Percentiles rank a stretch among this genome's conserved stretches.
Evolutionary conservation across 2,888 invertebrate species (phyloP).

Genomic region (Byasa hedistus): DNA sequence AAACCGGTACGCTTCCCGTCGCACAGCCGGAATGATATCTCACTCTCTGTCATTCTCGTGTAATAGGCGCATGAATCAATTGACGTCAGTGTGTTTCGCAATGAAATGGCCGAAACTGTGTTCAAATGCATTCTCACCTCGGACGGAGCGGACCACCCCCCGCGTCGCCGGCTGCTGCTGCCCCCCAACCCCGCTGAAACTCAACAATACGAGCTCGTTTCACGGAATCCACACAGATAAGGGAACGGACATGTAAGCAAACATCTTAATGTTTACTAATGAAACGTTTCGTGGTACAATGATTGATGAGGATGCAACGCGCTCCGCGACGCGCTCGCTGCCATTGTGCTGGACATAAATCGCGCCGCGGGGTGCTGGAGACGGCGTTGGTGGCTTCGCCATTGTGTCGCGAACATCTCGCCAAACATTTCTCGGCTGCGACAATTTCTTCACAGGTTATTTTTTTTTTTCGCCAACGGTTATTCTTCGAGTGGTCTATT

Average conservation of each 20-base stretch:
- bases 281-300: constrained; percentile 77
- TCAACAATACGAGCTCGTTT: constrained; percentile 53
- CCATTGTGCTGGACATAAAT: constrained; percentile 75
- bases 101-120: constrained; percentile 40
- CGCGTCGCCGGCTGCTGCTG: constrained; percentile 38
- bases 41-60: constrained; percentile 46
- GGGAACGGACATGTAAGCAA: constrained; percentile 76
- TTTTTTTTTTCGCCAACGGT: constrained; percentile 43
- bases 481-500: constrained; percentile 61
- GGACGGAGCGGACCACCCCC: constrained; percentile 59
- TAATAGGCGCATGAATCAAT: constrained; percentile 36
- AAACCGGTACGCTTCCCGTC: constrained; percentile 22
- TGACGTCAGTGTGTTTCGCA: constrained; percentile 41
- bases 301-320: constrained; percentile 71
- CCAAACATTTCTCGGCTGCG: constrained; percentile 61
- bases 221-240: constrained; percentile 71
- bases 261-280: constrained; percentile 81
- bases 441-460: constrained; percentile 37
- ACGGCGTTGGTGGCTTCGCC: constrained; percentile 74
- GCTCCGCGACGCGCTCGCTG: constrained; percentile 66
- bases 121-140: constrained; percentile 53
- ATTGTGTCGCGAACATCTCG: constrained; percentile 65
- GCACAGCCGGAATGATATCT: constrained; percentile 47
- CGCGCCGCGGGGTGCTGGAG: constrained; percentile 65
- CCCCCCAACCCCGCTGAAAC: constrained; percentile 3